phyloP scores from a whole-genome alignment of 2,888 invertebrate species.

The Chouioia cunea region DNA sequence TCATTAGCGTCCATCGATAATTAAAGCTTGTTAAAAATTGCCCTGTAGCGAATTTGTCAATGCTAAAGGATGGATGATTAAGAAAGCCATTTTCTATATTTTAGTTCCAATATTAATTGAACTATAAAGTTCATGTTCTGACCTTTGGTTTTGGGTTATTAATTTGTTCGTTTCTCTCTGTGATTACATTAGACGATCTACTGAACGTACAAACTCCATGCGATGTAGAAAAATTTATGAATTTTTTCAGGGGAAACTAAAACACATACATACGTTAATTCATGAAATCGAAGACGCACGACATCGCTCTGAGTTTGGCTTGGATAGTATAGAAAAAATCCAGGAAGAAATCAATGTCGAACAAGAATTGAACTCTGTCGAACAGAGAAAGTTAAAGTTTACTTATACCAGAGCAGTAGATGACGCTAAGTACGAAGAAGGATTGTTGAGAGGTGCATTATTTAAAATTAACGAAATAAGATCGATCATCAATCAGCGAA shows the following conservation, averaged over 20 bases:
- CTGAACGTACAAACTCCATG: too few species aligned
- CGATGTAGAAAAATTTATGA: neutral
- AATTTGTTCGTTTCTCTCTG: too few species aligned
- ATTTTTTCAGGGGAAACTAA: slow-evolving; percentile 80
- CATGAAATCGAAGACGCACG: slow-evolving; percentile 87
- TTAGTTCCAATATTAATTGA: too few species aligned
- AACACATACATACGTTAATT: slow-evolving; percentile 80
- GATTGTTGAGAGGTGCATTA: slow-evolving; percentile 83
- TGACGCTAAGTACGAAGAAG: slow-evolving; percentile 88
- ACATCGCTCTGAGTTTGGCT: slow-evolving; percentile 81
- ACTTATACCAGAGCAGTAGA: slow-evolving; percentile 83
- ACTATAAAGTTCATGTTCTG: too few species aligned
- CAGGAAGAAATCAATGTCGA: slow-evolving; percentile 75
- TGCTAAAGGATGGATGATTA: too few species aligned
- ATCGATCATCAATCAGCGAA: slow-evolving; percentile 86
- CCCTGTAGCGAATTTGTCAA: too few species aligned
- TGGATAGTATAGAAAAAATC: slow-evolving; percentile 82
- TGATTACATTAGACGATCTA: too few species aligned
- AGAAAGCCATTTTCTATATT: too few species aligned
- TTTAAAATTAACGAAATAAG: slow-evolving; percentile 91
- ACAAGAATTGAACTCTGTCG: slow-evolving; percentile 69
- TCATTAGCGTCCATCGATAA: too few species aligned
- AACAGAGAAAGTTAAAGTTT: slow-evolving; percentile 81
- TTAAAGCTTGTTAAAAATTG: too few species aligned
- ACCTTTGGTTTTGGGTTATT: too few species aligned